A percentile compares a stretch with the other conserved stretches of the same genome.
These are phyloP conservation scores for Drosophila lacicola DNA, from an alignment of 2,888 invertebrate genomes.

Conservation along the genomic window DNA sequence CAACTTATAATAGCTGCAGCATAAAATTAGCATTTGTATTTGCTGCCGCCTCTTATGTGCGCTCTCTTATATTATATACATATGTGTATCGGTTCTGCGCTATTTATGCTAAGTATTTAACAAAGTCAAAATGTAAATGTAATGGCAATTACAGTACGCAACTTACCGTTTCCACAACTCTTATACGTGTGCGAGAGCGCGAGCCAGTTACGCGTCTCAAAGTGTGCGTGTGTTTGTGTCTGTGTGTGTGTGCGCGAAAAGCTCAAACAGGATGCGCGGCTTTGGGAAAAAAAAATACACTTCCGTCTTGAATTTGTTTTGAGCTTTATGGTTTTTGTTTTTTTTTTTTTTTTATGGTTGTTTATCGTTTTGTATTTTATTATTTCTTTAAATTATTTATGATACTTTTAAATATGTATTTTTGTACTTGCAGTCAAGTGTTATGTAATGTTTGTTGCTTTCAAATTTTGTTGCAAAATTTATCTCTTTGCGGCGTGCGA, in stretches of 20 bases:
- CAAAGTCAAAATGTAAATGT: not conserved
- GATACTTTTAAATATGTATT: conserved; percentile 21
- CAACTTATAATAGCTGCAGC: not conserved
- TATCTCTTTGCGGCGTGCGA: conserved; percentile 8
- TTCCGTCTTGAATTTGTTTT: conserved; percentile 61
- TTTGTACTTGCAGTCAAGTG: conserved; percentile 29
- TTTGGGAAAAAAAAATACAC: conserved; percentile 55
- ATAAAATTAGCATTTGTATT: not conserved
- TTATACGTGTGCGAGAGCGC: conserved; percentile 46
- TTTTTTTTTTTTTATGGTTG: conserved; percentile 34
- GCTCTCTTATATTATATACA: conserved; percentile 24
- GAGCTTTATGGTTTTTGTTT: conserved; percentile 23
- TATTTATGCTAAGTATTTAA: conserved; percentile 1
- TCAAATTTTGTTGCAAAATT: conserved; percentile 2
- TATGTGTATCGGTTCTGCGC: not conserved
- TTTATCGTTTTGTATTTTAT: conserved; percentile 30
- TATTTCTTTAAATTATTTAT: conserved; percentile 21
- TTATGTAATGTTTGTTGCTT: conserved; percentile 28
- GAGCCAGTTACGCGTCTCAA: conserved; percentile 27
- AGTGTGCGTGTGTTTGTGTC: not conserved
- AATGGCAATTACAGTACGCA: conserved; percentile 33
- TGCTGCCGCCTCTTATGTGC: conserved; percentile 16
- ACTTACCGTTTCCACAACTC: conserved; percentile 52
- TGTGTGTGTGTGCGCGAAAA: conserved; percentile 32
- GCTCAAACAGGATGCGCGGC: conserved; percentile 69